phyloP scores from a whole-genome alignment of 2,888 invertebrate genomes.

The Sicus ferrugineus region DNA sequence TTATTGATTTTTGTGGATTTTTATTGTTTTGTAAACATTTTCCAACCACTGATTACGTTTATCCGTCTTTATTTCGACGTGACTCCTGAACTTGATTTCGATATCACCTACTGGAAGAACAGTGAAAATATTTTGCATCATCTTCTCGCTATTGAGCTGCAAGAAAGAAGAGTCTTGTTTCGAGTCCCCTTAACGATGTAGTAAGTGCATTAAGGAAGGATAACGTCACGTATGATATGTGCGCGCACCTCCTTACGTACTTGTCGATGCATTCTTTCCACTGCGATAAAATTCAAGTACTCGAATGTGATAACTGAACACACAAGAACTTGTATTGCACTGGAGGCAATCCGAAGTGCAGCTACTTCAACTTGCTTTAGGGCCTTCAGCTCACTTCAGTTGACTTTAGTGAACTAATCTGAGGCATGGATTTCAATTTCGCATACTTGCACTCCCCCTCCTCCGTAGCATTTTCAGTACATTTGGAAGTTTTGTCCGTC shows the following conservation, averaged over 20 bases:
- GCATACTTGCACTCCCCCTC: no score
- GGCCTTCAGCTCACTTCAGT: no score
- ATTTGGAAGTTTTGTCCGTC: no score
- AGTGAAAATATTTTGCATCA: neutral
- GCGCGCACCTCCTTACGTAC: neutral
- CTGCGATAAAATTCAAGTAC: neutral
- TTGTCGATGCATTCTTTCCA: slow-evolving; percentile 14
- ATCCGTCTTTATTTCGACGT: neutral
- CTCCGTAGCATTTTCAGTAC: no score
- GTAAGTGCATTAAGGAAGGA: slow-evolving; percentile 20
- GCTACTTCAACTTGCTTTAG: no score
- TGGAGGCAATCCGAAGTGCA: no score
- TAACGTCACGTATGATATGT: slow-evolving; percentile 21
- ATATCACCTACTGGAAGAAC: neutral
- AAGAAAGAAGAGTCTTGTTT: slow-evolving; percentile 44
- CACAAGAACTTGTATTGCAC: no score
- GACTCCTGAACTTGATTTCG: neutral
- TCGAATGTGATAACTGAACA: neutral
- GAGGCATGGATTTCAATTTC: no score
- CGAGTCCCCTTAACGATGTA: slow-evolving; percentile 26
- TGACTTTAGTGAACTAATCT: no score
- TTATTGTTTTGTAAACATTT: neutral
- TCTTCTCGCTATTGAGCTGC: slow-evolving; percentile 21
- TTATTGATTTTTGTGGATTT: neutral
- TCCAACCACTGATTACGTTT: neutral